These are phyloP conservation scores for Drosophila tsacasi DNA, from an alignment of 1,140 invertebrate genomes.

Conservation along the genomic window DNA sequence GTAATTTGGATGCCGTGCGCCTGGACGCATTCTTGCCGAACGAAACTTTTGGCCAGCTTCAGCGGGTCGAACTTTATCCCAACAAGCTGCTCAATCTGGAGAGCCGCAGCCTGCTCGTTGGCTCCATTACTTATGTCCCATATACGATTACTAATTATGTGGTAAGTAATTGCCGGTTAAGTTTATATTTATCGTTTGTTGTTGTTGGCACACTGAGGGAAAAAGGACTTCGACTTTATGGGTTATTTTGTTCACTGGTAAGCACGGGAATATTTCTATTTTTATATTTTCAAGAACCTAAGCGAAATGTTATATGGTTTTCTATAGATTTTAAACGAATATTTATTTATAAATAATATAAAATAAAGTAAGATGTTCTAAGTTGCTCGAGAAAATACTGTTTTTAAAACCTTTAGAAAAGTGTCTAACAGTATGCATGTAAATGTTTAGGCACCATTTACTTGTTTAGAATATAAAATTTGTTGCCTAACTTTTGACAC, in stretches of 20 bases:
- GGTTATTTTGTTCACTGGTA: background rate
- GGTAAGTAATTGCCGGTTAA: slow-evolving; percentile 84
- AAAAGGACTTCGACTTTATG: background rate
- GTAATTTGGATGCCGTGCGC: slow-evolving; percentile 80
- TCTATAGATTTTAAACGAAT: background rate
- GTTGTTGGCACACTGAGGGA: slow-evolving; percentile 22
- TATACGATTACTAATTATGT: slow-evolving; percentile 85
- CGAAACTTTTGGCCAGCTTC: slow-evolving; percentile 70
- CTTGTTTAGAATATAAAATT: background rate
- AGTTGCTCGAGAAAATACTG: too few relatives aligned
- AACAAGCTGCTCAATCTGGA: slow-evolving; percentile 81
- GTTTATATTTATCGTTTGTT: slow-evolving; percentile 80
- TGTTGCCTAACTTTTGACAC: too few relatives aligned
- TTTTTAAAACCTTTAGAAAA: too few relatives aligned
- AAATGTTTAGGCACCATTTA: too few relatives aligned
- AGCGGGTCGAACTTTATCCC: slow-evolving; percentile 79
- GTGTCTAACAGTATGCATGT: too few relatives aligned
- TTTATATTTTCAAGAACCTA: too few relatives aligned
- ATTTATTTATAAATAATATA: background rate
- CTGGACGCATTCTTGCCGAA: slow-evolving; percentile 80
- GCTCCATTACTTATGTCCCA: slow-evolving; percentile 82
- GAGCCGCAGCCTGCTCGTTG: slow-evolving; percentile 66
- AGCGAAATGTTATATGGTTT: background rate
- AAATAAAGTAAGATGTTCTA: background rate
- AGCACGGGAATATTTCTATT: too few relatives aligned